phyloP scores from a whole-genome alignment of 2,888 invertebrate genomes.

The Proisotoma minuta region DNA sequence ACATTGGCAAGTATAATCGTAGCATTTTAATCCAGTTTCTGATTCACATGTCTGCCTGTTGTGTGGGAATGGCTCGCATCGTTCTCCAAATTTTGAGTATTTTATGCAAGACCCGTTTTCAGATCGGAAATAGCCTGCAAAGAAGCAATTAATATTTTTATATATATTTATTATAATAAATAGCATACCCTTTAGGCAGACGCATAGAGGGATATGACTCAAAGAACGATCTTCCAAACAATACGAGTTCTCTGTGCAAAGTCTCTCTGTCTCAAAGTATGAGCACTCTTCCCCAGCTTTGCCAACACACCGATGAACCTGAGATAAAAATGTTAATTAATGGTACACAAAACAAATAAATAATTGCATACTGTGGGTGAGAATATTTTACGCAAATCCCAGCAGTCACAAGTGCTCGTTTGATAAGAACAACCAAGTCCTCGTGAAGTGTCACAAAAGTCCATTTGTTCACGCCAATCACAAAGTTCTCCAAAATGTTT shows the following conservation, averaged over 20 bases:
- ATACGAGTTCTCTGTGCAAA: slow-evolving; percentile 33
- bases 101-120: slow-evolving; percentile 29
- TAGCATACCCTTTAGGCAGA: slow-evolving; percentile 34
- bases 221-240: slow-evolving; percentile 28
- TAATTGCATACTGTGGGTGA: slow-evolving; percentile 5
- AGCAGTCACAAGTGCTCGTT: slow-evolving; percentile 23
- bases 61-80: slow-evolving; percentile 22
- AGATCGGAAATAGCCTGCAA: slow-evolving; percentile 31
- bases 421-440: slow-evolving; percentile 28
- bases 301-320: slow-evolving; percentile 23
- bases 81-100: slow-evolving; percentile 26
- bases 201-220: slow-evolving; percentile 26
- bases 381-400: slow-evolving; percentile 27
- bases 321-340: neutral
- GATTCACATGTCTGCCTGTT: slow-evolving; percentile 19
- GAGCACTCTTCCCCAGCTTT: slow-evolving; percentile 30
- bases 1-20: slow-evolving; percentile 28
- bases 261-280: slow-evolving; percentile 24
- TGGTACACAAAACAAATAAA: neutral
- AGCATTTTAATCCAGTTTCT: slow-evolving; percentile 30
- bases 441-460: slow-evolving; percentile 25
- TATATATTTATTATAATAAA: too few species aligned
- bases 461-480: slow-evolving; percentile 23
- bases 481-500: slow-evolving; percentile 23
- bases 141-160: too few species aligned